These are phyloP conservation scores for Trachemys scripta DNA, from an alignment of 2,113 vertebrate genomes.

Conservation along the genomic window DNA sequence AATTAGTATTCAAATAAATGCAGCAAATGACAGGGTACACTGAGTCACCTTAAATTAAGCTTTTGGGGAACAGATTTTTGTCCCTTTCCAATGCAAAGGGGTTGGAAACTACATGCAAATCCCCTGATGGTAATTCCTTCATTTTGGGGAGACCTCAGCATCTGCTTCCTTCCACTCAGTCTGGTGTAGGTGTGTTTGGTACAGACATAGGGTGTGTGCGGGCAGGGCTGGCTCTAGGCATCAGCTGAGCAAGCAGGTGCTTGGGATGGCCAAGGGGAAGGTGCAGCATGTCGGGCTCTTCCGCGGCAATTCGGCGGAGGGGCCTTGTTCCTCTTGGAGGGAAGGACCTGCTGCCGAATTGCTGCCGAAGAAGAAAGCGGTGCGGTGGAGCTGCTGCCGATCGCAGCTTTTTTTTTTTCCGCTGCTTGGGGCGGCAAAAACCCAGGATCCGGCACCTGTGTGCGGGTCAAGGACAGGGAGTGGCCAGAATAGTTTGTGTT, in stretches of 20 bases:
- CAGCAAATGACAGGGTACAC: background rate
- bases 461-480: background rate
- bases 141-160: background rate
- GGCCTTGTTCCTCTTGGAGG: too few species aligned
- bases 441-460: too few species aligned
- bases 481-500: background rate
- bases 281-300: too few species aligned
- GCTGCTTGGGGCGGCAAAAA: too few species aligned
- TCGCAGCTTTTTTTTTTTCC: too few species aligned
- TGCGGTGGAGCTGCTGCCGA: too few species aligned
- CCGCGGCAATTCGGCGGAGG: too few species aligned
- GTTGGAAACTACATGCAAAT: background rate
- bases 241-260: too few species aligned
- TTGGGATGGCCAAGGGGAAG: too few species aligned
- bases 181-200: background rate
- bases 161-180: background rate
- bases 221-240: too few species aligned
- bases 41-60: background rate
- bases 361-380: too few species aligned
- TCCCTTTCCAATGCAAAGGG: background rate
- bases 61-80: background rate
- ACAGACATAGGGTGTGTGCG: background rate
- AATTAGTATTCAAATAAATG: constrained; percentile 26
- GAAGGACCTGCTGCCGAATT: too few species aligned
- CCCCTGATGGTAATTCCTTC: background rate